These are phyloP conservation scores for Pachyramphus minor DNA, from an alignment of 2,113 vertebrate species.

Conservation along the genomic window DNA sequence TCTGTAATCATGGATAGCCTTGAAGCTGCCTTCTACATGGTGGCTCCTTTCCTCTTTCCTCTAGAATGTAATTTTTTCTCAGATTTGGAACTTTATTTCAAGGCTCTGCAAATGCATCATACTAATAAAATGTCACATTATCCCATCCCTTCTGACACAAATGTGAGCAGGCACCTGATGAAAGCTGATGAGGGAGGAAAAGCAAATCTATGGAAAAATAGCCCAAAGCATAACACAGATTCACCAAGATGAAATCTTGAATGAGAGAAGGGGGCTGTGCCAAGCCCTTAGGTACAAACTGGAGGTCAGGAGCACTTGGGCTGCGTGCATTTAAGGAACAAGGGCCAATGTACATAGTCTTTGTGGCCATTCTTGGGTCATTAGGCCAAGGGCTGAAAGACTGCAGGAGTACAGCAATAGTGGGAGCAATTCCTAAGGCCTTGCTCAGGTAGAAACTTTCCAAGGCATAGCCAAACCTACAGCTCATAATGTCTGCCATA, in stretches of 20 bases:
- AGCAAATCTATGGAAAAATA: neutral
- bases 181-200: constrained; percentile 13
- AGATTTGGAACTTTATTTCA: constrained; percentile 20
- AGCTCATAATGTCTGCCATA: neutral
- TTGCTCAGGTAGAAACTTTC: neutral
- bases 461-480: neutral
- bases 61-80: neutral
- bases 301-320: neutral
- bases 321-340: neutral
- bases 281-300: neutral
- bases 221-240: neutral
- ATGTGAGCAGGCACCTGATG: neutral
- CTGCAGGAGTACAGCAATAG: neutral
- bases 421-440: neutral
- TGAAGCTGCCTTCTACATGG: neutral
- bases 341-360: neutral
- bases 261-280: neutral
- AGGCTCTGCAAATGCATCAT: constrained; percentile 8
- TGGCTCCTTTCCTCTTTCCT: neutral
- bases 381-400: neutral
- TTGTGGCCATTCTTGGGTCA: neutral
- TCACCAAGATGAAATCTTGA: neutral
- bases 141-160: neutral
- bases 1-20: neutral
- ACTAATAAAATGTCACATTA: constrained; percentile 41